Evolutionary conservation across 2,797 vertebrate genomes (phyloP), one percentile per base, ranked within the genome.

Genomic region (Poliocrania exsul): DNA sequence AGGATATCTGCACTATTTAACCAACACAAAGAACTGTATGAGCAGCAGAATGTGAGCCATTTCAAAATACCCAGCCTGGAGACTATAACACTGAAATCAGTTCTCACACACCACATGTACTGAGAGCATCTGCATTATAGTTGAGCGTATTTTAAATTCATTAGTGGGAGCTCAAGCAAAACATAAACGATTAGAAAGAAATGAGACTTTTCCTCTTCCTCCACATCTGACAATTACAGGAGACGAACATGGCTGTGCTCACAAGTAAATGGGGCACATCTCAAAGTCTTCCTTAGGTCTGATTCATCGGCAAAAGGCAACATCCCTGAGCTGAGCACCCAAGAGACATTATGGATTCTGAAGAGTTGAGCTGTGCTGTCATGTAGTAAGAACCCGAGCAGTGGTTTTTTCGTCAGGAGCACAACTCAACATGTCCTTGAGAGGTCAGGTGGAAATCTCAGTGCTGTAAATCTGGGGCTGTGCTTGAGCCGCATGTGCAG

Each of bases 141-240:
- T 37, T 31, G 40, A 88, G 86, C 0, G 8, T 72, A 81, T 87
- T 95, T 93, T 90, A 92, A 94, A 88, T 94, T 93, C 78, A 73
- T 95, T 95, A 93, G 78, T 70, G 86, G 72, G 81, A 95, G 37
- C 88, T 97, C 92, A 92, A 93, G 94, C 88, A 95, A 95, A 95
- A 86, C 88, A 75, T 21, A 83, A 89, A 49, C 3, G 50, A 92
- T 89, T 91, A 90, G 64, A 89, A 92, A 93, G 90, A 95, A 96
- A 96, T 81, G 72, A 90, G 86, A 88, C 74, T 91, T 57, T 64
- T 88, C 80, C 66, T 93, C 70, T 92, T 88, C 73, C 70, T 91
- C 82, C 74, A 74, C 82, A 83, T 73, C 91, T 93, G 85, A 88
- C 66, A 92, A 84, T 61, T 91, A 64, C 1, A 73, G 51, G 53